phyloP scores from a whole-genome alignment of 2,113 vertebrate genomes.

The Manacus vitellinus region DNA sequence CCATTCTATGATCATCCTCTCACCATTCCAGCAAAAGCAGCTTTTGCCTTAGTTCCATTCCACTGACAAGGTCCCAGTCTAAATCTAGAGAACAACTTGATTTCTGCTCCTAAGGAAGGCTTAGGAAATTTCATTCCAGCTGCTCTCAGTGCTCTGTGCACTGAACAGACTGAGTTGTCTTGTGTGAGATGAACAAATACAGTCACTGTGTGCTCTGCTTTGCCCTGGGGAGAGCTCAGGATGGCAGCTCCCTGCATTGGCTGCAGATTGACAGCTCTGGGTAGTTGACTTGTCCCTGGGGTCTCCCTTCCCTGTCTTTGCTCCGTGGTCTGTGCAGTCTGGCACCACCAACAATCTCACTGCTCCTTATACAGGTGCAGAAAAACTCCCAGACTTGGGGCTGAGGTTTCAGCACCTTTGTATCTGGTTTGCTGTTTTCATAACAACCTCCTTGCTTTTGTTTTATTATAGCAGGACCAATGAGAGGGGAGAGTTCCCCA shows the following conservation, averaged over 20 bases:
- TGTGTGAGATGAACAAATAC: not conserved
- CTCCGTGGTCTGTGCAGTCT: not conserved
- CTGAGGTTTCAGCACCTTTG: not conserved
- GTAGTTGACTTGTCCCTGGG: not conserved
- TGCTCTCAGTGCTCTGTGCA: not conserved
- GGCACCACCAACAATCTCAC: not conserved
- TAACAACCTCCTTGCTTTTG: not conserved
- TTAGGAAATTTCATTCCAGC: not conserved
- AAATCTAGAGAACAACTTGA: not conserved
- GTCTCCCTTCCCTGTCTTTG: not conserved
- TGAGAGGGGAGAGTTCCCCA: not conserved
- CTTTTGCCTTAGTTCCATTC: not conserved
- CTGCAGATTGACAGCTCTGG: not conserved
- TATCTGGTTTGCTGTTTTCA: not conserved
- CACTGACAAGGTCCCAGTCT: not conserved
- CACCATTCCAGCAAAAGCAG: not conserved
- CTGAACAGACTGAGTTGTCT: not conserved
- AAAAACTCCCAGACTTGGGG: not conserved
- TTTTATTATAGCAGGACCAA: not conserved
- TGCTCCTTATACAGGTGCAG: not conserved
- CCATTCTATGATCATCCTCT: not conserved
- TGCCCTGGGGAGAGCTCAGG: not conserved
- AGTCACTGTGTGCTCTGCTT: not conserved
- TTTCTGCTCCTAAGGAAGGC: not conserved
- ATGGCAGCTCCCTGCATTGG: rapidly evolving